Evolutionary conservation across 1,140 invertebrate genomes (phyloP), one percentile per base, ranked within the genome.

Genomic region (Drosophila paulistorum): DNA sequence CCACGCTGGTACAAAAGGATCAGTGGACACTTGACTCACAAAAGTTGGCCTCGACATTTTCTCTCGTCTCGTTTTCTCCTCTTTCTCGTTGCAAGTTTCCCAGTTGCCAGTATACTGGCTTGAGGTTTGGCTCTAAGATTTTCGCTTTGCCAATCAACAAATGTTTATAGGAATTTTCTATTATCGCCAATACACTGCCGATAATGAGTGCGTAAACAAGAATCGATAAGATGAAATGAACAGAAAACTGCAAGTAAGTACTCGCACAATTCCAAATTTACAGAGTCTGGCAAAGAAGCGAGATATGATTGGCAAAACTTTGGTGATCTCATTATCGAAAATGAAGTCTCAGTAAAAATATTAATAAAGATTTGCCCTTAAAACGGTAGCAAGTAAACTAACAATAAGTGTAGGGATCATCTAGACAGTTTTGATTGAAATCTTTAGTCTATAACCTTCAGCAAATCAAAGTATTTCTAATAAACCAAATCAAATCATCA

Each of bases 21-120:
- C 65, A 10, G 41, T 66, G 13, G 75, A 86, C 7, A 64, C 33
- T 54, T 86, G 79, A n/a, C 63, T 70, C 1, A 55, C 4, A 9
- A 81, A 54, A 23, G 20, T 13, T 13, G 54, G 55, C 5, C 14
- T 66, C n/a, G 66, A 76, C 83, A 87, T 85, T 37, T 33, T 69
- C 7, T 9, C 14, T 10, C 33, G 35, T 9, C 0, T 39, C 33
- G 35, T 10, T 3, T 39, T 39, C 10, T 13, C 33, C 35, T 39
- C 74, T 30, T 63, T 9, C 58, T 58, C 33, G 14, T 23, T 51
- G 37, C 3, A 9, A 3, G 45, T 68, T 48, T 35, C 2, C 30
- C 37, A 63, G 30, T 30, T 30, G 30, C 54, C 42, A 41, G 35
- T 39, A 9, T 76, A 82, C 71, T 87, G 39, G 39, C 48, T 51